These are phyloP conservation scores for Origma solitaria DNA, from an alignment of 2,113 vertebrate species.

Conservation along the genomic window DNA sequence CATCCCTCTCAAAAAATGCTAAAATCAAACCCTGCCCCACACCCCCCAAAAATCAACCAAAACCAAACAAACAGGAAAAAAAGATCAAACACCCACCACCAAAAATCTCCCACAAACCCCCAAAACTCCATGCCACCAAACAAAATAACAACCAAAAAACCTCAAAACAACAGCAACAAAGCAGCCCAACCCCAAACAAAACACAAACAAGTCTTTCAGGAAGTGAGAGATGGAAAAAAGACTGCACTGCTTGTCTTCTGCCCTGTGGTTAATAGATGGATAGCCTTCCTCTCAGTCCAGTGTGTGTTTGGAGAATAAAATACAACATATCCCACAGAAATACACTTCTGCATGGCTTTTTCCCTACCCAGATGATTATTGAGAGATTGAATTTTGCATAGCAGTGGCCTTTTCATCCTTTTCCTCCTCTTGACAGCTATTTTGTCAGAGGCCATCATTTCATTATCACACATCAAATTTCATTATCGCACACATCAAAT, in stretches of 20 bases:
- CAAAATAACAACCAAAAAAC: background rate
- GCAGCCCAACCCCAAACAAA: background rate
- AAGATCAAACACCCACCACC: background rate
- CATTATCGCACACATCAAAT: background rate
- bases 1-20: background rate
- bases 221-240: background rate
- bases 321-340: background rate
- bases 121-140: background rate
- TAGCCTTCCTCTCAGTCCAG: background rate
- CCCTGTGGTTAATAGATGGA: background rate
- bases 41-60: background rate
- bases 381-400: accelerated
- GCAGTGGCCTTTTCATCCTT: background rate
- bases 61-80: background rate
- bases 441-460: background rate
- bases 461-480: background rate
- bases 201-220: background rate
- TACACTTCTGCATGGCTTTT: background rate
- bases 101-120: background rate
- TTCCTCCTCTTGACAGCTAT: background rate
- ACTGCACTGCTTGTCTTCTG: background rate
- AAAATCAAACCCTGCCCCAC: background rate
- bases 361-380: background rate
- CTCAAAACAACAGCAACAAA: background rate
- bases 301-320: background rate